These are phyloP conservation scores for Eulemur rufifrons DNA, from an alignment of 2,113 vertebrate species.

Conservation along the genomic window DNA sequence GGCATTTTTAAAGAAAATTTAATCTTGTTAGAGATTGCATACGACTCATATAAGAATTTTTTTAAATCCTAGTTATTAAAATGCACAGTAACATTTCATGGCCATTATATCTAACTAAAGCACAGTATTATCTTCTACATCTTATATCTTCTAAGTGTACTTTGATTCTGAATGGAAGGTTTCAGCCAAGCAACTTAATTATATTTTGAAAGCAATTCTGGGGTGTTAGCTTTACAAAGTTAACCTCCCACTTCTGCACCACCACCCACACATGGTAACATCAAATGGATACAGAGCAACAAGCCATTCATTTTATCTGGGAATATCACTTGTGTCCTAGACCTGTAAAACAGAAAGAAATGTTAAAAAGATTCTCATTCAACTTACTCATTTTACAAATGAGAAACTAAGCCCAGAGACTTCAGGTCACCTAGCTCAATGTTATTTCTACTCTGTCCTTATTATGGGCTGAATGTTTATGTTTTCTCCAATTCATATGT, in stretches of 20 bases:
- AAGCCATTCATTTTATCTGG: not conserved
- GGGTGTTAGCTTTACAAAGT: not conserved
- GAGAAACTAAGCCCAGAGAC: not conserved
- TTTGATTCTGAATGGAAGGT: constrained; percentile 38
- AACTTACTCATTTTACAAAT: not conserved
- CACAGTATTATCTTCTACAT: not conserved
- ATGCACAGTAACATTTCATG: not conserved
- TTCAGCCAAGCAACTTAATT: constrained; percentile 43
- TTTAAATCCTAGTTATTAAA: constrained; percentile 25
- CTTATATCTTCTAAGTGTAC: not conserved
- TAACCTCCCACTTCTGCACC: not conserved
- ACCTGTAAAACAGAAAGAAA: not conserved
- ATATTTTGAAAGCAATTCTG: constrained; percentile 32
- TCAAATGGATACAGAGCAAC: not conserved
- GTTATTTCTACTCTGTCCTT: not conserved
- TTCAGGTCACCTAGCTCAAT: not conserved
- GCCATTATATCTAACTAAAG: not conserved
- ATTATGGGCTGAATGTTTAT: not conserved
- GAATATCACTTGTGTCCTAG: not conserved
- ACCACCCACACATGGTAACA: not conserved
- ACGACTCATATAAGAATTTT: not conserved
- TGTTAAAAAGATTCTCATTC: not conserved
- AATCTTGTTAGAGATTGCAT: not conserved
- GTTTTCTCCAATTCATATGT: not conserved
- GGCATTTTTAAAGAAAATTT: not conserved